Base-by-base conservation (phyloP, 1,140 invertebrate genomes). In the Trichogramma pretiosum region DNA sequence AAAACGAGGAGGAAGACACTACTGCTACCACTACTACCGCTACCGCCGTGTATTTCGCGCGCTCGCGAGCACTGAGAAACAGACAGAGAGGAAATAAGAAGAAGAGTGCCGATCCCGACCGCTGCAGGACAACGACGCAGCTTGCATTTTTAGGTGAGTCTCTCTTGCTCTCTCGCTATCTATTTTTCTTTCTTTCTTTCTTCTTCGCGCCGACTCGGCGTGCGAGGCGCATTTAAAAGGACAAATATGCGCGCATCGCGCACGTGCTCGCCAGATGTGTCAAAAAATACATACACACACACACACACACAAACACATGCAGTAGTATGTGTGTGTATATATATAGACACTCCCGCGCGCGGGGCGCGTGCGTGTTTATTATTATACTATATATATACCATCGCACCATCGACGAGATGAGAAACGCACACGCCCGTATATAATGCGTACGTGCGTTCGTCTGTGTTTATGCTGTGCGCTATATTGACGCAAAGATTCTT, bases 131-230 rank as follows among this genome's bases (percentile, higher is more conserved):
- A 32, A 42, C 16, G 39, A 36, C 46, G 39, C 19, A n/a, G n/a
- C 33, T 33, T 36, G 18, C 39, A 17, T 22, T 35, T 42, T 48
- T 48, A 17, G 46, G 46, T 48, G 23, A 48, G 46, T 36, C 11
- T 4, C 10, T 1, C 7, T 1, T 10, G n/a, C 16, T 39, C 24
- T 10, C 11, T 24, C 13, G 4, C 13, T 23, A 2, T 24, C 37
- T 8, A 4, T 11, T 39, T 22, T 21, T 24, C 23, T 24, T n/a
- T 39, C 16, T 7, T 10, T 39, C 19, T 39, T 37, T 19, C 21
- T 37, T 19, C 3, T 5, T 16, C 35, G n/a, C n/a, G n/a, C n/a
- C n/a, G n/a, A n/a, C n/a, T n/a, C n/a, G n/a, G n/a, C n/a, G n/a
- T n/a, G n/a, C n/a, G n/a, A n/a, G n/a, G n/a, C n/a, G n/a, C n/a